phyloP scores from a whole-genome alignment of 2,113 vertebrate genomes.

The Coptodon bakossiorum region DNA sequence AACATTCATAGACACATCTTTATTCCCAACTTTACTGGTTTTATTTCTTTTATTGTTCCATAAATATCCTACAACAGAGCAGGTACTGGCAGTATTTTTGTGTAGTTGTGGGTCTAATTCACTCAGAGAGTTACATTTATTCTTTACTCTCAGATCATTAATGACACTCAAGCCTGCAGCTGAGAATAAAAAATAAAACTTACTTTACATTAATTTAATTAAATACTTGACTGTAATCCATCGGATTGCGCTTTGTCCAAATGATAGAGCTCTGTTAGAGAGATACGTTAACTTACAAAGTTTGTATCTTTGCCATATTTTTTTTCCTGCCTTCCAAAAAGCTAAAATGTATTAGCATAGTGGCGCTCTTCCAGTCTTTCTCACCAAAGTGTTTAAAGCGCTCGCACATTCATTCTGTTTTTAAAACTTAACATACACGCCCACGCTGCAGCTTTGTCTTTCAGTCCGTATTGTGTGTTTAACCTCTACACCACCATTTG shows the following conservation, averaged over 20 bases:
- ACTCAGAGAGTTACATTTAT: neutral
- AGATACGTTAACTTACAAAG: neutral
- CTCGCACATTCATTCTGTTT: rapidly evolving
- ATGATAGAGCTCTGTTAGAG: neutral
- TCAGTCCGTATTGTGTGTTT: neutral
- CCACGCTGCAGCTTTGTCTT: neutral
- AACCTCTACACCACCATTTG: neutral
- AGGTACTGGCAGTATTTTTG: neutral
- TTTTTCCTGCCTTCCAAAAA: neutral
- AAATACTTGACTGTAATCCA: neutral
- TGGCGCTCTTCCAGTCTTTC: neutral
- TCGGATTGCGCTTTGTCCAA: neutral
- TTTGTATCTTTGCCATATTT: neutral
- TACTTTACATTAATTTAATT: neutral
- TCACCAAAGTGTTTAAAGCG: neutral
- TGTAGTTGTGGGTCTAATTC: neutral
- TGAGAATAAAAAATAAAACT: neutral
- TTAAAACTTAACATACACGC: neutral
- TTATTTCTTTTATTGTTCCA: neutral
- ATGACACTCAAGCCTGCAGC: neutral
- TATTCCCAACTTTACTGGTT: neutral
- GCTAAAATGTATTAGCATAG: rapidly evolving
- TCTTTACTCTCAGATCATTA: neutral
- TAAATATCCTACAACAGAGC: neutral
- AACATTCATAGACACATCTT: neutral